Evolutionary conservation across 1,140 invertebrate genomes (phyloP), one percentile per base, ranked within the genome.

Genomic region (Zaprionus ghesquierei): DNA sequence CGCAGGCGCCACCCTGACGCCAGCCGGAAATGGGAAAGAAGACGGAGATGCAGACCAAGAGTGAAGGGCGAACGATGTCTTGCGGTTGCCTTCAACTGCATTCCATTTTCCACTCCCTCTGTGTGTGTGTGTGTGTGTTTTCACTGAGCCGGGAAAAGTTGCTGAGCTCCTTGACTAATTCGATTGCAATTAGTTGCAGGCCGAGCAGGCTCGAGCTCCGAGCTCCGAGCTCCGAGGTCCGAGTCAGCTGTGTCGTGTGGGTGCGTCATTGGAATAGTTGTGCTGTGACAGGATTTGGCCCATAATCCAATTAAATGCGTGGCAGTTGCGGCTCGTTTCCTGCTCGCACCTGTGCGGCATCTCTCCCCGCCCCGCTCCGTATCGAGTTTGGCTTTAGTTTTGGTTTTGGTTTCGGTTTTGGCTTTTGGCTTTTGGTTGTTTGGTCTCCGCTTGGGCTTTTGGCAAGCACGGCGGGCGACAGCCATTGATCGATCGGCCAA

Each of bases 151-250:
- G 38, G 54, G 54, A 50, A 58, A 55, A 62, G 73, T 82, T 75
- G 71, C 64, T 89, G 77, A 89, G 84, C 84, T 89, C 85, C 84
- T 89, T 89, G 84, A 89, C 84, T 89, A 89, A 89, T 89, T 89
- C 84, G 84, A 80, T 82, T 80, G 84, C 84, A 84, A 87, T 89
- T 87, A 87, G 77, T 77, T 80, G 74, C 77, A 70, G 75, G 73
- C 61, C 71, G 25, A 33, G 56, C 10, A 49, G 59, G 49, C 51
- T 53, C 53, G 10, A 35, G 33, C 10, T 35, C 33, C 44, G 51
- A 31, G 27, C 18, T 50, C 20, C 2, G 5, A 23, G 49, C 13
- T 29, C 15, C 49, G 38, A 27, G 12, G 20, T 4, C 22, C 22
- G 23, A 29, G 35, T n/a, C 20, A 25, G 50, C 12, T 13, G 41